A percentile compares a stretch with the other conserved stretches of the same genome.
phyloP scores from a whole-genome alignment of 2,888 invertebrate genomes.

The Caenorhabditis zanzibari region DNA sequence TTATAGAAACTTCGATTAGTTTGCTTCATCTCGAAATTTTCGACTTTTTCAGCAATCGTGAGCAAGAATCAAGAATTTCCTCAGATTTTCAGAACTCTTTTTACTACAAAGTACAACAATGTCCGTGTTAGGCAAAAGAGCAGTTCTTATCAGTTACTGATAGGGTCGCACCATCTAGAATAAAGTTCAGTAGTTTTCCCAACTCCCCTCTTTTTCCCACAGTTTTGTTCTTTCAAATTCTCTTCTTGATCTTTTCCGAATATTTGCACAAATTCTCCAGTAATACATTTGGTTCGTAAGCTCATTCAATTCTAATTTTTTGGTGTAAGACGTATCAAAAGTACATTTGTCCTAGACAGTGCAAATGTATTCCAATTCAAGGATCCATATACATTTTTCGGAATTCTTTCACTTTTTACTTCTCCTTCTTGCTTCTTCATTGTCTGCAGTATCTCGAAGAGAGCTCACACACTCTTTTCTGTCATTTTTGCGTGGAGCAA shows the following conservation, averaged over 20 bases:
- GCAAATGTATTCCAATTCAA: constrained; percentile 22
- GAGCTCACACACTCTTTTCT: constrained; percentile 37
- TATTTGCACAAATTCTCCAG: not conserved
- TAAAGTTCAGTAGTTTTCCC: not conserved
- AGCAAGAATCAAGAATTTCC: too few species aligned
- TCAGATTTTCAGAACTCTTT: not conserved
- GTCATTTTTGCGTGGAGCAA: constrained; percentile 20
- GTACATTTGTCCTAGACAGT: constrained; percentile 28
- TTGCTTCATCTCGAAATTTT: too few species aligned
- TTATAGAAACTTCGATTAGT: too few species aligned
- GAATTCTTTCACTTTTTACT: constrained; percentile 30
- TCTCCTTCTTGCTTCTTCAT: constrained; percentile 26
- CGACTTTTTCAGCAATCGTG: too few species aligned
- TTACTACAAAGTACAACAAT: not conserved
- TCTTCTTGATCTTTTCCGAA: constrained; percentile 7
- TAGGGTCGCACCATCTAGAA: constrained; percentile 1
- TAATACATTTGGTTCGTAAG: not conserved
- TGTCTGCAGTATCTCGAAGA: constrained; percentile 35
- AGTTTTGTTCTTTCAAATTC: not conserved
- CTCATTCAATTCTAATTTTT: constrained; percentile 28
- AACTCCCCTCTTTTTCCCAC: not conserved
- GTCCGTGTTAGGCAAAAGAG: not conserved
- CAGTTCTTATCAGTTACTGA: not conserved
- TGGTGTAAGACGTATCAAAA: not conserved
- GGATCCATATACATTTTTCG: constrained; percentile 18